Percentiles rank a stretch among this genome's conserved stretches.
These are phyloP conservation scores for Oasisia sp. DNA, from an alignment of 2,888 invertebrate genomes.

Conservation along the genomic window DNA sequence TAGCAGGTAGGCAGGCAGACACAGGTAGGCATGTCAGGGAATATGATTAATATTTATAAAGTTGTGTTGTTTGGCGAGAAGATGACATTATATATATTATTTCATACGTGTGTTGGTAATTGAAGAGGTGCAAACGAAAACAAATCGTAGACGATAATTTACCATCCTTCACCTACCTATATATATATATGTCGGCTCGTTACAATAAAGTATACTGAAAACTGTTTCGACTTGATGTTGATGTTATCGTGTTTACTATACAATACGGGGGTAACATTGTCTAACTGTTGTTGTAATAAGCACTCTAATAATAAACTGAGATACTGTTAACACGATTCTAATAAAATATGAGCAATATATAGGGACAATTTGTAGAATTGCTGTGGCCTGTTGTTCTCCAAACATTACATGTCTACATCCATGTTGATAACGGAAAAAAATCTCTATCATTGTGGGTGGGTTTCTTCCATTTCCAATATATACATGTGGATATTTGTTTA, in stretches of 20 bases:
- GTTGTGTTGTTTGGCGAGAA: neutral
- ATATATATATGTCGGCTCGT: neutral
- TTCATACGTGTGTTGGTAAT: neutral
- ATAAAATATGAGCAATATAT: neutral
- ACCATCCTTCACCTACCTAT: neutral
- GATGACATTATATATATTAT: neutral
- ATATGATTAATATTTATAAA: neutral
- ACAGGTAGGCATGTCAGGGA: neutral
- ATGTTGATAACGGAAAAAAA: too few species aligned
- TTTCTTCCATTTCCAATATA: too few species aligned
- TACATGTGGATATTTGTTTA: too few species aligned
- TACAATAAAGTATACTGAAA: neutral
- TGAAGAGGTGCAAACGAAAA: neutral
- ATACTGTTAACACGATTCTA: neutral
- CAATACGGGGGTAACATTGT: too few species aligned
- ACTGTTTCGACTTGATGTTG: neutral
- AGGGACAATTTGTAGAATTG: too few species aligned
- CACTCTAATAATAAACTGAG: neutral
- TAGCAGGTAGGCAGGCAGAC: slow-evolving; percentile 5
- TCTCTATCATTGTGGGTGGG: too few species aligned
- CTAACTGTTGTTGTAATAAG: neutral
- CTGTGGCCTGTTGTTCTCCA: too few species aligned
- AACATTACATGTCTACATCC: too few species aligned
- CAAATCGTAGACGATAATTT: neutral
- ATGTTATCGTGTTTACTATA: neutral